Evolutionary conservation across 2,888 invertebrate species (phyloP).

Genomic region (Leptinotarsa tumamoca): DNA sequence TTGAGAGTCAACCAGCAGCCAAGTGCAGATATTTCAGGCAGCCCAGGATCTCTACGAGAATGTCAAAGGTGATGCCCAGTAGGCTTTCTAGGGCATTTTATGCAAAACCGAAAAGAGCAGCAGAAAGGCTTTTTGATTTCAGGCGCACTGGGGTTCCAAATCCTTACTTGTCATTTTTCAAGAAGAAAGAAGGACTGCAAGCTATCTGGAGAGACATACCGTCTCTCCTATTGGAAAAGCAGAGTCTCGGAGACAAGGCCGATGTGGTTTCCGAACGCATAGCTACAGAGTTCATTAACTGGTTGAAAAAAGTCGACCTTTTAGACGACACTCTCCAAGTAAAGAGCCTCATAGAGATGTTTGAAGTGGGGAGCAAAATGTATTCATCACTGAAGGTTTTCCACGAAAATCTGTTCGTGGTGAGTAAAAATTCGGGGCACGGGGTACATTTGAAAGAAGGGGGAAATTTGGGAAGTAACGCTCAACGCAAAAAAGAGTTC

Average conservation of each 20-base stretch:
- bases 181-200: background rate
- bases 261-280: slow-evolving; percentile 15
- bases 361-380: background rate
- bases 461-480: no score
- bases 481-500: background rate
- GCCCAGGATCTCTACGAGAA: background rate
- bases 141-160: background rate
- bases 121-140: slow-evolving; percentile 7
- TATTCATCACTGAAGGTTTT: slow-evolving; percentile 4
- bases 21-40: background rate
- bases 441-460: background rate
- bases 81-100: background rate
- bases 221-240: background rate
- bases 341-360: slow-evolving; percentile 17
- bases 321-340: background rate
- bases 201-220: slow-evolving; percentile 8
- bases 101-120: background rate
- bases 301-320: background rate
- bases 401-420: background rate
- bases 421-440: background rate
- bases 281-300: slow-evolving; percentile 16
- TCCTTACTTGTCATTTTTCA: slow-evolving; percentile 11
- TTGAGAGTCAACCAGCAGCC: background rate
- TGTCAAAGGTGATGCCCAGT: background rate
- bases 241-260: slow-evolving; percentile 9